Evolutionary conservation across 64 coral and sea anemone species (phyloP).

Genomic region (Orbicella faveolata): DNA sequence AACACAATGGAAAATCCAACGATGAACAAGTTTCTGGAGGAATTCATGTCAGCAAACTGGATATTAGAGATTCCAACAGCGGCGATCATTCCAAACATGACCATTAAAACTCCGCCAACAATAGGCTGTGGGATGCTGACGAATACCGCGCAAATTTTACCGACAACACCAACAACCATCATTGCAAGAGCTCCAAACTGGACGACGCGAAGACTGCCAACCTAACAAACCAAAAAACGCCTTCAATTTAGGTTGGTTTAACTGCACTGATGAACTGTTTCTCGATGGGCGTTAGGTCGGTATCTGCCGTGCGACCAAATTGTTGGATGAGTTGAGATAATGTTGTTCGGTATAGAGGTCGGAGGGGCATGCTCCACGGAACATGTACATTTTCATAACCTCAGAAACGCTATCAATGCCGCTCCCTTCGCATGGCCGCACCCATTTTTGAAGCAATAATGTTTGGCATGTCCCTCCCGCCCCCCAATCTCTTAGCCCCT

Average conservation of each 20-base stretch:
- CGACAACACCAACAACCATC: constrained; percentile 40
- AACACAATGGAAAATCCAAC: constrained; percentile 51
- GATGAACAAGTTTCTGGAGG: constrained; percentile 44
- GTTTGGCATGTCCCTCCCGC: no score
- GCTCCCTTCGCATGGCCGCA: no score
- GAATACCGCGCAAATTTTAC: constrained; percentile 62
- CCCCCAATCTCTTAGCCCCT: no score
- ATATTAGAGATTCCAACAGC: constrained; percentile 60
- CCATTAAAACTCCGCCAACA: constrained; percentile 54
- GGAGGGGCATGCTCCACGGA: no score
- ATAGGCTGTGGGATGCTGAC: constrained; percentile 60
- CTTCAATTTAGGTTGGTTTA: neutral
- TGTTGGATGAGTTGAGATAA: no score
- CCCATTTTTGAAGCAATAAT: no score
- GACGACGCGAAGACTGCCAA: constrained; percentile 55
- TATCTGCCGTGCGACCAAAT: neutral
- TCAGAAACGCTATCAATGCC: no score
- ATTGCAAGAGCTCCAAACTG: constrained; percentile 48
- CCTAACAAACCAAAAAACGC: constrained; percentile 5
- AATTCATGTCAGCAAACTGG: constrained; percentile 64
- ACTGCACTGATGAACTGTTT: no score
- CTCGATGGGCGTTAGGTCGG: neutral
- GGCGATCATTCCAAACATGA: constrained; percentile 37
- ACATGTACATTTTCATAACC: no score
- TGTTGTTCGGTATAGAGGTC: no score